phyloP scores from a whole-genome alignment of 2,888 invertebrate species.

The Gisinianus flammeolus region DNA sequence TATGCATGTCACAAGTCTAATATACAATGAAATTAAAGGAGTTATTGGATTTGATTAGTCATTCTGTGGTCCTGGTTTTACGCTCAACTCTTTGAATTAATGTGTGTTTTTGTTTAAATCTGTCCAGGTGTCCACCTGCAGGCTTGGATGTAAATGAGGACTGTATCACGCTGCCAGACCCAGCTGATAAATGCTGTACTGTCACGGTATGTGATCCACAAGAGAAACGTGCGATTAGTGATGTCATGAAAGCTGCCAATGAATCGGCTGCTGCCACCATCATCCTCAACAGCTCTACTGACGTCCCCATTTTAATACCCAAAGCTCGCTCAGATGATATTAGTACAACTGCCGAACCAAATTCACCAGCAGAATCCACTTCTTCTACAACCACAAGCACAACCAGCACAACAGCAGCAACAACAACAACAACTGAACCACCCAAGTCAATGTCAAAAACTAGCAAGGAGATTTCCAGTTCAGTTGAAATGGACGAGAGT shows the following conservation, averaged over 20 bases:
- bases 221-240: conserved; percentile 52
- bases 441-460: background rate
- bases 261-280: conserved; percentile 17
- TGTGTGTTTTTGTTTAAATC: background rate
- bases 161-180: conserved; percentile 82
- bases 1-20: too few species aligned
- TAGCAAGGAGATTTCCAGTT: background rate
- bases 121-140: conserved; percentile 56
- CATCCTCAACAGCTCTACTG: background rate
- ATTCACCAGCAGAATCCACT: background rate
- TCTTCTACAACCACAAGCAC: conserved; percentile 19
- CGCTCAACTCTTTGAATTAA: background rate
- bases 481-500: background rate
- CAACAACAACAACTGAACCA: background rate
- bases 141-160: conserved; percentile 65
- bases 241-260: conserved; percentile 57
- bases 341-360: conserved; percentile 31
- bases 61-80: background rate
- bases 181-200: conserved; percentile 82
- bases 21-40: too few species aligned
- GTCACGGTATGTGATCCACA: conserved; percentile 74
- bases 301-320: conserved; percentile 8
- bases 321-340: conserved; percentile 24
- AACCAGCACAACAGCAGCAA: conserved; percentile 2
- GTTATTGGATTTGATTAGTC: background rate